These are phyloP conservation scores for Siderastrea radians DNA, from an alignment of 92 coral and sea anemone species.

Conservation along the genomic window DNA sequence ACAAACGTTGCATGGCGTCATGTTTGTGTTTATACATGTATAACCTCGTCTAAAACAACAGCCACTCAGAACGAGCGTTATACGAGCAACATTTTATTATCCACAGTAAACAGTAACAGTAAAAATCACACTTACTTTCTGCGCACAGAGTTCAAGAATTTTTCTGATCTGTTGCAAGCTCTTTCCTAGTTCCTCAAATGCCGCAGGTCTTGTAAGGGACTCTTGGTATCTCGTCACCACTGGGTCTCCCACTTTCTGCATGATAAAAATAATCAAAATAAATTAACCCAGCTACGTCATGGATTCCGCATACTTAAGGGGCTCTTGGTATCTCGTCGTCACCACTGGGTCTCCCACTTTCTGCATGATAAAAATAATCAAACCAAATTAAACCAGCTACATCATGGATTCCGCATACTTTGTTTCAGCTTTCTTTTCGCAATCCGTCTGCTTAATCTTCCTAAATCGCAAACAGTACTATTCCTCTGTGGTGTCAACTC, in stretches of 20 bases:
- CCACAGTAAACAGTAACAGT: too few species aligned
- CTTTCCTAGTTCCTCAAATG: conserved; percentile 90
- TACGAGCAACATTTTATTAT: too few species aligned
- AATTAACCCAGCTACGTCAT: neutral
- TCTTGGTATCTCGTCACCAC: conserved; percentile 81
- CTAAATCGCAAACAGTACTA: too few species aligned
- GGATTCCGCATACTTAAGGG: too few species aligned
- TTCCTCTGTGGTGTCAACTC: too few species aligned
- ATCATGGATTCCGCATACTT: neutral
- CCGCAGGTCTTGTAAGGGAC: conserved; percentile 74
- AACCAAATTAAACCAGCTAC: neutral
- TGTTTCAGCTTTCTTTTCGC: too few species aligned
- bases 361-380: conserved; percentile 36
- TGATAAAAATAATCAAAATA: neutral
- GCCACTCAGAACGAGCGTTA: too few species aligned
- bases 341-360: conserved; percentile 93
- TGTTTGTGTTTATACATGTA: too few species aligned
- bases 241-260: conserved; percentile 93
- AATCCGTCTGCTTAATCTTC: too few species aligned
- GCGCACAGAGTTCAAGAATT: conserved; percentile 73
- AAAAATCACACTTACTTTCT: conserved; percentile 73
- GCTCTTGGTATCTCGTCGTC: conserved; percentile 77
- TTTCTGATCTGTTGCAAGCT: conserved; percentile 88
- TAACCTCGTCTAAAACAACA: too few species aligned
- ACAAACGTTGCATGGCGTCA: too few species aligned